Percentiles rank a stretch among this genome's conserved stretches.
These are phyloP conservation scores for Macrostomum lignano DNA, from an alignment of 1,140 invertebrate species.

Conservation along the genomic window DNA sequence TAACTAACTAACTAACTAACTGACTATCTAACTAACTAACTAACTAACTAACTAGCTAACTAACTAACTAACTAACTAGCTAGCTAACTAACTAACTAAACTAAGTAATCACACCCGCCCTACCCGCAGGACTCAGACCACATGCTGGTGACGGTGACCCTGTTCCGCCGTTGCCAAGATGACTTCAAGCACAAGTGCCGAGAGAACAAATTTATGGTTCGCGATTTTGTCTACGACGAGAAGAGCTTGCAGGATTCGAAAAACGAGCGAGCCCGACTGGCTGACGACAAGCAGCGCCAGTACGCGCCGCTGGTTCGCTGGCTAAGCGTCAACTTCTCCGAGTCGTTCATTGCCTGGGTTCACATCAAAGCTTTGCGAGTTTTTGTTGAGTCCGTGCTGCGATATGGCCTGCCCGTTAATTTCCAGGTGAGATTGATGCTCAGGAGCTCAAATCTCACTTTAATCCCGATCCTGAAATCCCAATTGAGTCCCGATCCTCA, in stretches of 20 bases:
- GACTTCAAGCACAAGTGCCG: slow-evolving; percentile 83
- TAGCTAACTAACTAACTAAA: no score
- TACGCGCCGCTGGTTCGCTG: slow-evolving; percentile 80
- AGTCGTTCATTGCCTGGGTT: slow-evolving; percentile 91
- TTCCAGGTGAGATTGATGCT: no score
- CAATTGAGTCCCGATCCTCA: no score
- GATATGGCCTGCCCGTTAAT: slow-evolving; percentile 16
- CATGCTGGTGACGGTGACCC: slow-evolving; percentile 67
- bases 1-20: no score
- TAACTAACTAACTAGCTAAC: no score
- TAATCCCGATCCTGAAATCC: no score
- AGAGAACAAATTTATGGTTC: slow-evolving; percentile 84
- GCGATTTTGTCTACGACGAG: slow-evolving; percentile 92
- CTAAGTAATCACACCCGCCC: no score
- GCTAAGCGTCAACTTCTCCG: slow-evolving; percentile 96
- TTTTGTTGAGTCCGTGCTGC: slow-evolving; percentile 90
- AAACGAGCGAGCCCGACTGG: slow-evolving; percentile 79
- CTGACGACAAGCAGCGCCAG: slow-evolving; percentile 92
- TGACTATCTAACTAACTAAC: no score
- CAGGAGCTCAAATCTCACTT: no score
- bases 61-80: no score
- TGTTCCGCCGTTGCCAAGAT: slow-evolving; percentile 84
- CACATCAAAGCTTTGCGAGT: slow-evolving; percentile 89
- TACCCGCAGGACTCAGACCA: slow-evolving; percentile 82
- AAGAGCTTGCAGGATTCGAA: slow-evolving; percentile 76